Conservation (phyloP, 2,888 invertebrate species). For the Tenthredo scrophulariae region DNA sequence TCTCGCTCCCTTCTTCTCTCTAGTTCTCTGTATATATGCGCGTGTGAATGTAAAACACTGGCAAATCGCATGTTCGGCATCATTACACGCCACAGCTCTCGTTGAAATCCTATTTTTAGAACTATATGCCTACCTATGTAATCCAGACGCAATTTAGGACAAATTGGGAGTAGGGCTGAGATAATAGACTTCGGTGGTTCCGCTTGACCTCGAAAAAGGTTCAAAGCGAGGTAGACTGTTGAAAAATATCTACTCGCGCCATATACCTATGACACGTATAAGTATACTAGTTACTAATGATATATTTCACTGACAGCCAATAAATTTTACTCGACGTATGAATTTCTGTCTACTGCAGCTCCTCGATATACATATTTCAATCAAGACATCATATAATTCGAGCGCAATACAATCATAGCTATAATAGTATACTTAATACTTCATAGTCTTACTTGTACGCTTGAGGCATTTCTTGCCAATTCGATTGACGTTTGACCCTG, state of each 20-base stretch:
- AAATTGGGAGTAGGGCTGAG: constrained; percentile 27
- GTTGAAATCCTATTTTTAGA: constrained; percentile 52
- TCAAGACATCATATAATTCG: constrained; percentile 9
- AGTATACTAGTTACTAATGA: not conserved
- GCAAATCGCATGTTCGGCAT: constrained; percentile 46
- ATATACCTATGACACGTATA: not conserved
- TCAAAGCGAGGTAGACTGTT: constrained; percentile 30
- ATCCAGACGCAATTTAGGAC: constrained; percentile 50
- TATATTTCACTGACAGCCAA: not conserved
- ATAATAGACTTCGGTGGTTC: constrained; percentile 38
- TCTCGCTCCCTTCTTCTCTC: not conserved
- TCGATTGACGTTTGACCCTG: not conserved
- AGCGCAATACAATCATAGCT: not conserved
- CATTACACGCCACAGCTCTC: constrained; percentile 41
- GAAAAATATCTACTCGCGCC: not conserved
- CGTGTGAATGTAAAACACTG: constrained; percentile 24
- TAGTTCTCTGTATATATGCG: not conserved
- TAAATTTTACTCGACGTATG: not conserved
- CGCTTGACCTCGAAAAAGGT: constrained; percentile 39
- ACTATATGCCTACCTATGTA: constrained; percentile 6
- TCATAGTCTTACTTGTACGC: not conserved
- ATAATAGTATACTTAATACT: not conserved
- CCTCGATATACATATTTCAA: constrained; percentile 5
- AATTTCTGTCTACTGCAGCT: not conserved
- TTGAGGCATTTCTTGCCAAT: not conserved